Evolutionary conservation across 2,888 invertebrate species (phyloP), one percentile per base, ranked within the genome.

Genomic region (Phorcus lineatus): DNA sequence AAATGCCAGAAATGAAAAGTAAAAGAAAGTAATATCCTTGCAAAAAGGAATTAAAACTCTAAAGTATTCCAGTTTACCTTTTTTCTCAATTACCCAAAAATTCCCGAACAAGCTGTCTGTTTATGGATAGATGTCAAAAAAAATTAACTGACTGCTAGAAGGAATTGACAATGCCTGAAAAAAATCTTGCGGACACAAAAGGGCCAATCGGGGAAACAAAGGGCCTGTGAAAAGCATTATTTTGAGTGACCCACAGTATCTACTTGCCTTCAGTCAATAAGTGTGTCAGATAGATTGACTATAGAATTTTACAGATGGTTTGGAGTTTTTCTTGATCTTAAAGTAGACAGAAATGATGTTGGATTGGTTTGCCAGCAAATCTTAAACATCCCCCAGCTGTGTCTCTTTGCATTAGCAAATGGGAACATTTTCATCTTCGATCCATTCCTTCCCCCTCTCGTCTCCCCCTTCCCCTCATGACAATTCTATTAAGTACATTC

Each of bases 321-420:
- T 16, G 70, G 70, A 70, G 70, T 70, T 70, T 70, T 70, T 70
- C 70, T 31, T 70, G 70, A 70, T 70, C 70, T 70, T 70, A 70
- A 70, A 70, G 70, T 36, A 36, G 70, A 70, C 70, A 70, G 70
- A 31, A 70, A 31, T 70, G 70, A 70, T 70, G 70, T 31, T 36
- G 31, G 31, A 19, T 70, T 31, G 70, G 70, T 70, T 70, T 70
- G 70, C 7, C 36, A 19, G 70, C 70, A 31, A 40, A 70, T 70
- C 70, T 70, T 70, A 36, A 70, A 70, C 40, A 70, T n/a, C 17
- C 31, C 31, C 36, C 70, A 70, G 70, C 70, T 70, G 70, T 36
- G 70, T 70, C 31, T 70, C 31, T 70, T 31, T 70, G 36, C 40
- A 36, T 36, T 19, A 70, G 70, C 31, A 70, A 70, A 70, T 70